A percentile compares a stretch with the other conserved stretches of the same genome.
Evolutionary conservation across 2,797 vertebrate genomes (phyloP).

Genomic region (Melanogrammus aeglefinus): DNA sequence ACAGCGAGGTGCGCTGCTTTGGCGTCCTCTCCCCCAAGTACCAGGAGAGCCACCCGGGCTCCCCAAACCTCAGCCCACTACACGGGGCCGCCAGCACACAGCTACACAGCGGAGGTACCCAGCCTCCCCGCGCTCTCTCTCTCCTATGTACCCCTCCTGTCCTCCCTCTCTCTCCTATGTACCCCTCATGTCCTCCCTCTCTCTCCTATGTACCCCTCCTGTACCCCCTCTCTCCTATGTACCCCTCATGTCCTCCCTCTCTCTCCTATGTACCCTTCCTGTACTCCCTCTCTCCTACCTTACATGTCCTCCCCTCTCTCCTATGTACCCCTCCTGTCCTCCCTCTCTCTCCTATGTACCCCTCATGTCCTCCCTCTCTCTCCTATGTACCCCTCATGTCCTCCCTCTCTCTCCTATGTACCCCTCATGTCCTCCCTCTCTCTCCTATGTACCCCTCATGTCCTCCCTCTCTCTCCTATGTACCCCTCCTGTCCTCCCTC

Average conservation of each 20-base stretch:
- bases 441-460: not conserved
- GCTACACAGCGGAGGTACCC: constrained; percentile 82
- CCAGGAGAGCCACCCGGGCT: constrained; percentile 94
- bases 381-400: not conserved
- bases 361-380: not conserved
- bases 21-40: constrained; percentile 88
- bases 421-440: not conserved
- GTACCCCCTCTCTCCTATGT: not conserved
- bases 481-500: not conserved
- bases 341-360: not conserved
- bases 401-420: not conserved
- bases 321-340: not conserved
- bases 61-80: constrained; percentile 88
- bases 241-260: not conserved
- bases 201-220: not conserved
- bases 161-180: not conserved
- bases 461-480: not conserved
- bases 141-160: not conserved
- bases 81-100: constrained; percentile 87
- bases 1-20: constrained; percentile 94
- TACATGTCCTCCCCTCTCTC: not conserved
- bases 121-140: not conserved
- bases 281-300: not conserved
- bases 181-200: not conserved
- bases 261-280: not conserved